Evolutionary conservation across 2,113 vertebrate species (phyloP), one percentile per base, ranked within the genome.

Genomic region (Pteruthius melanotis): DNA sequence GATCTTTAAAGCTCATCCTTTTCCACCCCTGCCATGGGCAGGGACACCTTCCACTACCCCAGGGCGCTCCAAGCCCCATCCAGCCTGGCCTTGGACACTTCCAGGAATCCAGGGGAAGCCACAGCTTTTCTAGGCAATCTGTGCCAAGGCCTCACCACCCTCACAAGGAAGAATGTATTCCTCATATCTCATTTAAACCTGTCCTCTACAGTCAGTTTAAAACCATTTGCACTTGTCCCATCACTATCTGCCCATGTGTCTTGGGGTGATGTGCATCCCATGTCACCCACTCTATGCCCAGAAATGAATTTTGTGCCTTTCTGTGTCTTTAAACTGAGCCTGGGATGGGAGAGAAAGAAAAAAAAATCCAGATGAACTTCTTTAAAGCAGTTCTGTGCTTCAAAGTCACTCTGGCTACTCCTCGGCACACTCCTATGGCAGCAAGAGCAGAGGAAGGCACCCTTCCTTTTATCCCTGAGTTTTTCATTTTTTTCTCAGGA

Each of bases 61-160:
- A 65, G 22, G 4, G 0, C 13, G 15, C 6, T 88, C 37, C 66
- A 88, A 65, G 4, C 35, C 5, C 11, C 0, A 0, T 61, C 33
- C 54, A 70, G 0, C 20, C 56, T 21, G 54, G 39, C 15, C 4
- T 61, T 13, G 15, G 26, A 3, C 74, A 47, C 12, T 50, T 12
- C 30, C 59, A 85, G n/a, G 23, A 50, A 40, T 54, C 37, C 66
- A 60, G 49, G 18, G 8, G 4, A 26, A 80, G 31, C 50, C 26
- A 50, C 66, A 74, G 27, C 22, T 49, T 27, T 26, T 80, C 31
- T 88, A 35, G 35, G 17, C 6, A 57, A 0, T 30, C n/a, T 61
- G 39, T 39, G 17, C 31, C 60, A 50, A 52, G 12, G 3, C 20
- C 35, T 65, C 13, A 0, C 10, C 7, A 8, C 8, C 17, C 35